These are phyloP conservation scores for Tetranychus cinnabarinus DNA, from an alignment of 1,140 invertebrate genomes.

Conservation along the genomic window DNA sequence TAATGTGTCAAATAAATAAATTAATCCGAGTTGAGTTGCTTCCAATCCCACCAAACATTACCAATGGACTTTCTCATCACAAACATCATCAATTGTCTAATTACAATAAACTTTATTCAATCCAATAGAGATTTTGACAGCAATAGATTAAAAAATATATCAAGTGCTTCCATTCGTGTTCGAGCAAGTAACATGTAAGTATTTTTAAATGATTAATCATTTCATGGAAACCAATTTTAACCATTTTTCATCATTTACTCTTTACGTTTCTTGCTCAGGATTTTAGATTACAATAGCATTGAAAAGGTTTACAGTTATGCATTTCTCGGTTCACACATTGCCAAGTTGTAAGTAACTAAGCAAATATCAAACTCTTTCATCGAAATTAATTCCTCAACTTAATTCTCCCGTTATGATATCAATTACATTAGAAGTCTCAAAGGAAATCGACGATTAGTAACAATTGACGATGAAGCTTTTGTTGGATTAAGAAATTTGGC, in stretches of 20 bases:
- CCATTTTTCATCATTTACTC: background rate
- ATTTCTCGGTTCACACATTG: slow-evolving; percentile 37
- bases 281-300: slow-evolving; percentile 30
- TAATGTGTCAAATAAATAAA: background rate
- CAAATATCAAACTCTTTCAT: background rate
- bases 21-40: background rate
- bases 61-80: background rate
- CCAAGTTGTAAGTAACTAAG: slow-evolving; percentile 31
- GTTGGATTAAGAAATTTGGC: slow-evolving; percentile 31
- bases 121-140: slow-evolving; percentile 29
- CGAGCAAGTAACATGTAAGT: slow-evolving; percentile 33
- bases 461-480: slow-evolving; percentile 37
- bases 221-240: background rate
- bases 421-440: slow-evolving; percentile 32
- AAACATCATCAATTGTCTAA: background rate
- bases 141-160: slow-evolving; percentile 27
- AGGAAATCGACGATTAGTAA: slow-evolving; percentile 33
- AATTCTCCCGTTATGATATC: background rate
- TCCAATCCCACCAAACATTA: background rate
- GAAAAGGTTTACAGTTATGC: slow-evolving; percentile 31
- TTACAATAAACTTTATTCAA: background rate
- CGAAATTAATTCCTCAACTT: background rate
- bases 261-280: slow-evolving; percentile 11
- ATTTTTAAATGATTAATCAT: background rate
- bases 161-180: slow-evolving; percentile 26